phyloP scores from a whole-genome alignment of 2,888 invertebrate species.

The Lithophane semibrunnea region DNA sequence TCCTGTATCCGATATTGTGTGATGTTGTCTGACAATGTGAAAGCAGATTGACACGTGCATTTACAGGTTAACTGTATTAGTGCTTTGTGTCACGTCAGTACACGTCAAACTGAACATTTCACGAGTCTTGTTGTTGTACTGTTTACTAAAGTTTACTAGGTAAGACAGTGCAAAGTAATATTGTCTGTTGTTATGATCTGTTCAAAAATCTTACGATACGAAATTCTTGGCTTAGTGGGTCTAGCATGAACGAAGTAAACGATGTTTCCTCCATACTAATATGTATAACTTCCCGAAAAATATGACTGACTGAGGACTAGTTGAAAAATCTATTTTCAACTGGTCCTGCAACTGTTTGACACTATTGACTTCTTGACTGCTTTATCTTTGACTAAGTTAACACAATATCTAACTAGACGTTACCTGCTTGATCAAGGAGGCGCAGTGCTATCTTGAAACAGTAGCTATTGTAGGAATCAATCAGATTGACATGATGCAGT shows the following conservation, averaged over 20 bases:
- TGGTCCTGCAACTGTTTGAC: background rate
- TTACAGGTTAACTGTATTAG: conserved; percentile 27
- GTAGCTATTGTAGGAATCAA: conserved; percentile 6
- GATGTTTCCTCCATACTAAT: background rate
- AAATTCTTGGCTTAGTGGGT: too few relatives aligned
- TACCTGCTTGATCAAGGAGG: background rate
- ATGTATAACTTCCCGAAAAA: background rate
- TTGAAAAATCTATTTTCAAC: background rate
- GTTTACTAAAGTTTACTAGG: background rate
- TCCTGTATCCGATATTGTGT: background rate
- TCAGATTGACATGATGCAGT: conserved; percentile 11
- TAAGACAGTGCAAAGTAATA: background rate
- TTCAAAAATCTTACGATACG: too few relatives aligned
- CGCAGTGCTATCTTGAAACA: background rate
- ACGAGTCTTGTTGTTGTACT: background rate
- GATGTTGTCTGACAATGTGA: background rate
- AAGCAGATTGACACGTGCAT: conserved; percentile 37
- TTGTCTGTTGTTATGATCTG: background rate
- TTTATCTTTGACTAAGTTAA: background rate
- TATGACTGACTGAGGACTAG: too few relatives aligned
- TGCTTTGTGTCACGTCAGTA: conserved; percentile 30
- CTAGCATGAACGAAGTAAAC: too few relatives aligned
- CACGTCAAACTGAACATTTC: background rate
- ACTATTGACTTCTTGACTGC: too few relatives aligned
- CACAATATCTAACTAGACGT: background rate